A percentile compares a stretch with the other conserved stretches of the same genome.
These are phyloP conservation scores for Gadus chalcogrammus DNA, from an alignment of 2,113 vertebrate species.

Conservation along the genomic window DNA sequence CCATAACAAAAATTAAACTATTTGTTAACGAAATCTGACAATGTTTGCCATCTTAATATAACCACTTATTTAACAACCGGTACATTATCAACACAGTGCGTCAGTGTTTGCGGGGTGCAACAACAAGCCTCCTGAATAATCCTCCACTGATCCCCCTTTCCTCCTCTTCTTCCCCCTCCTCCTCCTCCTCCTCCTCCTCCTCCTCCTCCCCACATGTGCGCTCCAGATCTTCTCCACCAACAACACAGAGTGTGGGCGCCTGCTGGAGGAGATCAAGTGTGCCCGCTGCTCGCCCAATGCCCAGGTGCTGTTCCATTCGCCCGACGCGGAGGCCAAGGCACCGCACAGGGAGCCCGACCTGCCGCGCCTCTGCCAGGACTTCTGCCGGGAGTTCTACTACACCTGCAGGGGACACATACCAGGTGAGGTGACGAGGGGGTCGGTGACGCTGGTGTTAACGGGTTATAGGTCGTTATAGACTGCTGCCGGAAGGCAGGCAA, in stretches of 20 bases:
- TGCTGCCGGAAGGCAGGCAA: conserved; percentile 17
- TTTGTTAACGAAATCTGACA: too few relatives aligned
- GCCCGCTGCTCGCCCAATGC: conserved; percentile 94
- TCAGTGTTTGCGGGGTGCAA: too few relatives aligned
- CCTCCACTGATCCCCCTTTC: too few relatives aligned
- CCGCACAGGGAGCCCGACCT: conserved; percentile 84
- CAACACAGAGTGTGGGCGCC: conserved; percentile 93
- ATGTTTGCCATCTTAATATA: too few relatives aligned
- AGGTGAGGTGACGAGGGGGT: conserved; percentile 75
- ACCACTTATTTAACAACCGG: too few relatives aligned
- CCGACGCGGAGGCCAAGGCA: conserved; percentile 77
- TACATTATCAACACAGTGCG: too few relatives aligned
- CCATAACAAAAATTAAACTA: too few relatives aligned
- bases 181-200: too few relatives aligned
- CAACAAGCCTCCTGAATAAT: too few relatives aligned
- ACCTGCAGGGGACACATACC: conserved; percentile 94
- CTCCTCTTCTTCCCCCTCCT: too few relatives aligned
- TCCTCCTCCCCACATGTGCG: conserved; percentile 47
- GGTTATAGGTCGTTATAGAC: too few relatives aligned
- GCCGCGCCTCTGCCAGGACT: conserved; percentile 92
- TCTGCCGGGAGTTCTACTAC: conserved; percentile 98
- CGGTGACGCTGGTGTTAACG: conserved; percentile 8
- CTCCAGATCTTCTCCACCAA: conserved; percentile 95
- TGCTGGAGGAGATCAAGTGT: conserved; percentile 96
- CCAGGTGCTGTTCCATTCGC: conserved; percentile 89